A percentile compares a stretch with the other conserved stretches of the same genome.
phyloP scores from a whole-genome alignment of 1,140 invertebrate species.

The Drosophila chauvacae region DNA sequence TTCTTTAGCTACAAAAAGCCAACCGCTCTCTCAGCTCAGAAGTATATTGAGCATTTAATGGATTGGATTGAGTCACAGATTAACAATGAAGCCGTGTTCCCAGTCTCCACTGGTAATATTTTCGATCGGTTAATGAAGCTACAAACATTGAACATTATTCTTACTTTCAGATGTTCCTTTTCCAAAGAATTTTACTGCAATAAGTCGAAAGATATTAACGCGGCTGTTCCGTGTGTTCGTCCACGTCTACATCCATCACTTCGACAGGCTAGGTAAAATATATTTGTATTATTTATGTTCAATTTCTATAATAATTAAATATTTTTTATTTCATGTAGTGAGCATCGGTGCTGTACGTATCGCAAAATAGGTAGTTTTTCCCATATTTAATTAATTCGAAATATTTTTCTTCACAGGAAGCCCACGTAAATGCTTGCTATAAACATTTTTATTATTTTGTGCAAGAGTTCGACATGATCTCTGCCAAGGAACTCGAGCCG shows the following conservation, averaged over 20 bases:
- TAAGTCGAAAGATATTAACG: constrained; percentile 41
- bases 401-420: constrained; percentile 88
- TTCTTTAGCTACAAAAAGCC: constrained; percentile 92
- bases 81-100: constrained; percentile 95
- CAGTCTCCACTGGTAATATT: constrained; percentile 87
- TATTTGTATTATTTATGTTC: too few species aligned
- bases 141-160: too few species aligned
- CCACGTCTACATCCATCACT: constrained; percentile 40
- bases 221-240: constrained; percentile 41
- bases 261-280: constrained; percentile 5
- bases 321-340: not conserved
- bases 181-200: constrained; percentile 33
- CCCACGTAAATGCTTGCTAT: constrained; percentile 98
- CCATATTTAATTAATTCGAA: not conserved
- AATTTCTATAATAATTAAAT: too few species aligned
- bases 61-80: constrained; percentile 98
- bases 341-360: constrained; percentile 38
- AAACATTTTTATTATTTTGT: constrained; percentile 99
- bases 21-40: constrained; percentile 93
- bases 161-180: constrained; percentile 41
- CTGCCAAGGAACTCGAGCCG: constrained; percentile 94
- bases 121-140: not conserved
- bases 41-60: constrained; percentile 95
- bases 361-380: not conserved
- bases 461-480: constrained; percentile 94